Percentiles rank a stretch among this genome's conserved stretches.
These are phyloP conservation scores for Aphelenchoides fujianensis DNA, from an alignment of 1,140 invertebrate species.

Conservation along the genomic window DNA sequence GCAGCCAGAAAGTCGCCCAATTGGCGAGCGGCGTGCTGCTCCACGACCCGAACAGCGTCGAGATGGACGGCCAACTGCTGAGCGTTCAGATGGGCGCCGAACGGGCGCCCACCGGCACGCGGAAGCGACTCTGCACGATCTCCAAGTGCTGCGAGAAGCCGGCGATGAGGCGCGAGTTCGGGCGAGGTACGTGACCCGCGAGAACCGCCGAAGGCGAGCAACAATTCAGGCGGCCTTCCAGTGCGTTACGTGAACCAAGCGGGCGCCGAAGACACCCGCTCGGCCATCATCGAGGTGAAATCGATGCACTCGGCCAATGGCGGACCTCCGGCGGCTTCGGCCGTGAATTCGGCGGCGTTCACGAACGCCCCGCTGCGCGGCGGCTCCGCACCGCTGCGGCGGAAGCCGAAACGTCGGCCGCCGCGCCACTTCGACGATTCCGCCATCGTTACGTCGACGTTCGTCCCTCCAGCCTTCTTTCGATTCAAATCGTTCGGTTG, in stretches of 20 bases:
- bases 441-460: constrained; percentile 2
- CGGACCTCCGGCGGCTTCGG: too few relatives aligned
- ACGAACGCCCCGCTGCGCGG: background rate
- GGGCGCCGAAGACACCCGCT: constrained; percentile 33
- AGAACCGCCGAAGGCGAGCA: background rate
- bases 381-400: background rate
- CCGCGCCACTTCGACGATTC: constrained; percentile 22
- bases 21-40: background rate
- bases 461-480: background rate
- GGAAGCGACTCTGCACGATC: constrained; percentile 31
- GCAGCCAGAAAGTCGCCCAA: background rate
- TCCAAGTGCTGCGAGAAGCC: constrained; percentile 44
- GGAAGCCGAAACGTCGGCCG: constrained; percentile 6
- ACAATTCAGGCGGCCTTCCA: constrained; percentile 38
- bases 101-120: background rate
- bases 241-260: constrained; percentile 41
- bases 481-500: too few relatives aligned
- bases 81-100: background rate
- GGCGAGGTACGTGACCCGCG: constrained; percentile 17
- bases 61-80: constrained; percentile 13
- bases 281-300: constrained; percentile 37
- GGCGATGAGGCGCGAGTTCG: constrained; percentile 29
- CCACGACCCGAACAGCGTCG: background rate
- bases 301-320: constrained; percentile 9
- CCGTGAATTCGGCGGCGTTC: background rate